Evolutionary conservation across 1,140 invertebrate species (phyloP).

Genomic region (Dermatophagoides farinae): DNA sequence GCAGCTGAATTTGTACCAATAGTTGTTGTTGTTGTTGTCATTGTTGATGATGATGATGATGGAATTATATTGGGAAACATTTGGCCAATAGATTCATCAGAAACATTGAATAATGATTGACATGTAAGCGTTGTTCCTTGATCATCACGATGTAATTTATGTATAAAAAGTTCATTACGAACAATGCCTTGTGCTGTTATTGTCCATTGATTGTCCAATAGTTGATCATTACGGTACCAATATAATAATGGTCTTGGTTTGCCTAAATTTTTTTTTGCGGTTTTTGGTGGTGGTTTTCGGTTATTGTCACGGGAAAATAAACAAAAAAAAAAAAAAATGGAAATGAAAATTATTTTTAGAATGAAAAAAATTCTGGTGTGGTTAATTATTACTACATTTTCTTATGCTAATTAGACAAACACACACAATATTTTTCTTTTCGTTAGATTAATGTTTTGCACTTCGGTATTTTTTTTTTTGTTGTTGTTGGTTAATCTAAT

Average conservation of each 20-base stretch:
- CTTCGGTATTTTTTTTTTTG: too few relatives aligned
- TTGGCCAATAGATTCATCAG: background rate
- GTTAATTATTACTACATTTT: too few relatives aligned
- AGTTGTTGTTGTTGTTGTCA: background rate
- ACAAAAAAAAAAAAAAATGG: constrained; percentile 14
- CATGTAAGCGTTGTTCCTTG: constrained; percentile 60
- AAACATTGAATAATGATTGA: constrained; percentile 33
- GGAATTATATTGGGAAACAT: background rate
- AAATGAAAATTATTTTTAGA: background rate
- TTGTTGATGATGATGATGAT: background rate
- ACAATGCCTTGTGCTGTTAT: constrained; percentile 29
- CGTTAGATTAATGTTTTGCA: too few relatives aligned
- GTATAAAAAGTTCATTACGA: constrained; percentile 40
- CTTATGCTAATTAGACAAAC: too few relatives aligned
- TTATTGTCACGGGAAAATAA: too few relatives aligned
- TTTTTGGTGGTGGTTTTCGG: too few relatives aligned
- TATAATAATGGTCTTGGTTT: constrained; percentile 51
- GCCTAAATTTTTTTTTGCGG: too few relatives aligned
- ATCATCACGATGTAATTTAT: constrained; percentile 47
- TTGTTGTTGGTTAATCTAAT: too few relatives aligned
- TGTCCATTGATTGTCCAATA: constrained; percentile 59
- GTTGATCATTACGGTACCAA: constrained; percentile 58
- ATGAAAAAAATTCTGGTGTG: too few relatives aligned
- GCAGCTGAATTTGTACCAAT: background rate
- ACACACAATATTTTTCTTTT: too few relatives aligned